A percentile compares a stretch with the other conserved stretches of the same genome.
These are phyloP conservation scores for Harpalus rubripes DNA, from an alignment of 2,888 invertebrate species.

Conservation along the genomic window DNA sequence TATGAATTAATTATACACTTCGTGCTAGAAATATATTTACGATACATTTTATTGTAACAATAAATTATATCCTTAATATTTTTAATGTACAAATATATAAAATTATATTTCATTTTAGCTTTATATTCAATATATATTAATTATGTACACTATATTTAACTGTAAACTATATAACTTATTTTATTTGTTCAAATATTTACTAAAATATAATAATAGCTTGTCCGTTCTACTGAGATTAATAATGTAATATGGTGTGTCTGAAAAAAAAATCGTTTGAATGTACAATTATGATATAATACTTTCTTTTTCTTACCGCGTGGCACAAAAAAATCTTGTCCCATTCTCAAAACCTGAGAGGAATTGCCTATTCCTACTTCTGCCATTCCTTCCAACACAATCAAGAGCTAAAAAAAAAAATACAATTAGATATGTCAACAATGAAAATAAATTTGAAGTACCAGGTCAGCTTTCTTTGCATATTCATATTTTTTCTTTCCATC, in stretches of 20 bases:
- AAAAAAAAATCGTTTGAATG: not conserved
- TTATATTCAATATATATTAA: no score
- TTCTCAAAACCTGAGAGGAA: constrained; percentile 27
- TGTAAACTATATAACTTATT: not conserved
- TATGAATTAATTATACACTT: no score
- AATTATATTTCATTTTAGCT: no score
- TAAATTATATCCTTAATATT: no score
- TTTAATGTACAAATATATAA: no score
- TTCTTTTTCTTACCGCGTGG: constrained; percentile 21
- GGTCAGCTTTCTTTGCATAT: constrained; percentile 20
- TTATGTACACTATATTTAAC: no score
- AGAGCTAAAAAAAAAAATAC: constrained; percentile 37
- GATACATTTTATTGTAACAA: no score
- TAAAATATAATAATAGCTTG: constrained; percentile 23
- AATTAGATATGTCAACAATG: not conserved
- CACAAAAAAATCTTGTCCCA: constrained; percentile 49
- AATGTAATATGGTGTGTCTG: constrained; percentile 46
- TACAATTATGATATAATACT: not conserved
- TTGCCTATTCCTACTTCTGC: constrained; percentile 51
- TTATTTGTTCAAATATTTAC: not conserved
- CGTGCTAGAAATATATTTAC: no score
- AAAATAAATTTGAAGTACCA: not conserved
- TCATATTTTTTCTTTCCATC: constrained; percentile 44
- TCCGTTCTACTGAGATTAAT: constrained; percentile 20
- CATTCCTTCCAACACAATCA: constrained; percentile 22